Base-by-base conservation (phyloP, 2,888 invertebrate genomes). In the Drosophila ezoana region DNA sequence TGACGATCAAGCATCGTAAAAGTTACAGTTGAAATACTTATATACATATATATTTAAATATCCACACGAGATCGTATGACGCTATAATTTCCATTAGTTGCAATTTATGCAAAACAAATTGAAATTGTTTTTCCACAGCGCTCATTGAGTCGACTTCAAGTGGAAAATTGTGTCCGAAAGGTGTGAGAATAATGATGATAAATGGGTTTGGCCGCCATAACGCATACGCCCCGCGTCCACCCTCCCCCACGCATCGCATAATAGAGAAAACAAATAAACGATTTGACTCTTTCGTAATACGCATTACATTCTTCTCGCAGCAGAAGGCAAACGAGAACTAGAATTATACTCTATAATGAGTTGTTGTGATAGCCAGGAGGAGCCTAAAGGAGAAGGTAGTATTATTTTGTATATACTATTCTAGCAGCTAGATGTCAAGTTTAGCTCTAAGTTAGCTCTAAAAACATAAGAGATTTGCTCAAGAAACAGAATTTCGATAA, bases 91-190 rank as follows among this genome's bases (percentile, higher is more conserved):
- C 16, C n/a, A 76, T 48, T 59, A 58, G 28, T 38, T 66, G 53
- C 48, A 81, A 77, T 76, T 76, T 72, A 72, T 63, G 68, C 44
- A 44, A 79, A 85, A 81, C 53, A 66, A 72, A 72, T 65, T 41
- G 76, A 54, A 88, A 72, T 87, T 68, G 59, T 43, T 44, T 65
- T 63, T 62, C 58, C 48, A 28, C 58, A 54, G 58, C 28, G 44
- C n/a, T 28, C 37, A 54, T 35, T 35, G 32, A 45, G 38, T 5
- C 13, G 20, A 37, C 38, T 35, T 64, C 43, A 82, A 83, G 82
- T 85, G 86, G 76, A 81, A 83, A 89, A 87, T 87, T 89, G 69
- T 68, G 44, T n/a, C 43, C 37, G 37, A 62, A 79, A 86, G 67
- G 79, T 84, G 69, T 40, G 47, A 48, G 51, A 33, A 57, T 45